These are phyloP conservation scores for Decapterus maruadsi DNA, from an alignment of 2,797 vertebrate species.

Conservation along the genomic window DNA sequence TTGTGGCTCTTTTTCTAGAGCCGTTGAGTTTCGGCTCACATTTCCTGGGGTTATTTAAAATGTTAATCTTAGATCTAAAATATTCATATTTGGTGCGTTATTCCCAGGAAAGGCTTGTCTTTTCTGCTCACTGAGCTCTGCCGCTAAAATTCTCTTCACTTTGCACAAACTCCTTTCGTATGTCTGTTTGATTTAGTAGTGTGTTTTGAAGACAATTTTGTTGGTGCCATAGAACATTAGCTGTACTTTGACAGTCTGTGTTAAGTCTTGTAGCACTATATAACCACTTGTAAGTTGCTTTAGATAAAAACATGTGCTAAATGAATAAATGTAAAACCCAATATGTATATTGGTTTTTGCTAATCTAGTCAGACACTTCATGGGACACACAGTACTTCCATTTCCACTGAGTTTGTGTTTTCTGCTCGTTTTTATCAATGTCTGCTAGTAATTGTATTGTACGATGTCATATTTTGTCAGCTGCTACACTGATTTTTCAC, in stretches of 20 bases:
- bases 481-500: conserved; percentile 3
- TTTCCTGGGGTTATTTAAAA: conserved; percentile 71
- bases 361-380: conserved; percentile 24
- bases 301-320: not conserved
- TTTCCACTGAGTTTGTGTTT: conserved; percentile 3
- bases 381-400: conserved; percentile 8
- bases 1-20: conserved; percentile 23
- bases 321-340: not conserved
- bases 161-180: conserved; percentile 23
- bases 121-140: conserved; percentile 32
- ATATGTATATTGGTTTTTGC: not conserved
- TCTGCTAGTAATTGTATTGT: not conserved
- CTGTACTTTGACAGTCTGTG: not conserved
- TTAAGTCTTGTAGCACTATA: not conserved
- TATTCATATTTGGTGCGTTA: conserved; percentile 59
- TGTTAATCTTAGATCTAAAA: conserved; percentile 66
- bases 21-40: conserved; percentile 38
- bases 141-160: conserved; percentile 24
- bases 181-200: conserved; percentile 31
- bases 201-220: conserved; percentile 40
- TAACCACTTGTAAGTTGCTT: not conserved
- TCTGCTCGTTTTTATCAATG: not conserved
- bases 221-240: conserved; percentile 34
- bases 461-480: not conserved
- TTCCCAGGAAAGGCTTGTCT: conserved; percentile 37